Base-by-base conservation (phyloP, 2,888 invertebrate genomes). In the Drepanosiphum platanoidis region DNA sequence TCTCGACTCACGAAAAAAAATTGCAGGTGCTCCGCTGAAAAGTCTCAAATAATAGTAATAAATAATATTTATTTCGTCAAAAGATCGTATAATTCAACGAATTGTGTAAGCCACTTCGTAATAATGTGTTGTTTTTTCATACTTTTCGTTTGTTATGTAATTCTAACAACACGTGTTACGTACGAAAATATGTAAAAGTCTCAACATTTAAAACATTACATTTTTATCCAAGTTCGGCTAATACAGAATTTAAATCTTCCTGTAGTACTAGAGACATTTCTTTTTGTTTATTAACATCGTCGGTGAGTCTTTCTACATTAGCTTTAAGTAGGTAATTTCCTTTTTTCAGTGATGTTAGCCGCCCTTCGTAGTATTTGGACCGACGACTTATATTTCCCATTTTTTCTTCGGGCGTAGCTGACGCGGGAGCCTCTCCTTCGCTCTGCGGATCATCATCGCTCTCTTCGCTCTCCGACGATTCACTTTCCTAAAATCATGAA, bases 251-350 rank as follows among this genome's bases (percentile, higher is more conserved):
- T 87, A 97, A 90, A 90, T 97, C 96, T 88, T 95, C 94, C 90
- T 96, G 94, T 74, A 96, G 90, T 68, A 93, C 91, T 74, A 93
- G 91, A 11, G 96, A 95, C 90, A 94, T 93, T 88, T 96, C 95
- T 88, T 95, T 93, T 88, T 96, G 95, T 89, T 95, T 95, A 83
- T 94, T 92, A 72, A 96, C 92, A 89, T 96, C 95, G 89, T 96
- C 96, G 89, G 96, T 95, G 86, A 96, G 90, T 88, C 95, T 92
- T 90, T 96, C 96, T 0, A 96, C 95, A 89, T 96, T 96, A 0
- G 96, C 95, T 91, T 96, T 95, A 18, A 96, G 91, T 88, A 96
- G 91, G 87, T 95, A 95, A 89, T 96, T 97, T 87, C 96, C 96
- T 89, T 97, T 97, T 90, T 95, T 96, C 88, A 96, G 91, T 0